These are phyloP conservation scores for Neodon shergylaensis DNA, from an alignment of 2,113 vertebrate genomes.

Conservation along the genomic window DNA sequence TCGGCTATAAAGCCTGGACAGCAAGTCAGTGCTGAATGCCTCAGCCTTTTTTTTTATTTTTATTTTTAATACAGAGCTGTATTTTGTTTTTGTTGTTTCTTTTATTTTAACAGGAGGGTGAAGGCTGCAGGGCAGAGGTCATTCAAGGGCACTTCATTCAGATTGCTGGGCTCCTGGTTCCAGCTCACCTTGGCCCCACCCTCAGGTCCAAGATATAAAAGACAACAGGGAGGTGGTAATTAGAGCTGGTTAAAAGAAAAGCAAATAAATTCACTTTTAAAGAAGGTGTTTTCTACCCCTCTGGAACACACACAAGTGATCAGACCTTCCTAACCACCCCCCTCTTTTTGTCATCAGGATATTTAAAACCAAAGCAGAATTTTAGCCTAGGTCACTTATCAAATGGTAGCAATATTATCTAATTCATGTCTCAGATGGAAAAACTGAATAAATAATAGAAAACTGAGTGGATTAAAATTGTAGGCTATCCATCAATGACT, in stretches of 20 bases:
- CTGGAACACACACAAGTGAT: rapidly evolving
- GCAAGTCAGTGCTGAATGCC: background rate
- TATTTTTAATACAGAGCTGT: background rate
- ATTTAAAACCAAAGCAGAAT: background rate
- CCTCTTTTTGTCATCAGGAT: background rate
- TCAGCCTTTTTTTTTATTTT: background rate
- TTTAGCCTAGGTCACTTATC: background rate
- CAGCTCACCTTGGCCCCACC: background rate
- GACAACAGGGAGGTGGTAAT: background rate
- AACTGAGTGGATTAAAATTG: background rate
- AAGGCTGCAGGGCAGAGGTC: background rate
- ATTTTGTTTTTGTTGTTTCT: background rate
- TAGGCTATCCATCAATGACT: background rate
- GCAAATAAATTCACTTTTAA: background rate
- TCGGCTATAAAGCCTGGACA: slow-evolving; percentile 4
- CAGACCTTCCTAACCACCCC: too few species aligned
- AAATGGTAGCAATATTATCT: background rate
- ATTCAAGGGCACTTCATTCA: background rate
- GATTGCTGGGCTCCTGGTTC: background rate
- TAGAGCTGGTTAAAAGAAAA: background rate
- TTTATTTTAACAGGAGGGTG: background rate
- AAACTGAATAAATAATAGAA: background rate
- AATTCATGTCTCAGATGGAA: background rate
- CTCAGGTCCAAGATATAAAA: background rate
- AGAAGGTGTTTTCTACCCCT: too few species aligned